Conservation (phyloP, 2,888 invertebrate species). For the Agapetus fuscipes region DNA sequence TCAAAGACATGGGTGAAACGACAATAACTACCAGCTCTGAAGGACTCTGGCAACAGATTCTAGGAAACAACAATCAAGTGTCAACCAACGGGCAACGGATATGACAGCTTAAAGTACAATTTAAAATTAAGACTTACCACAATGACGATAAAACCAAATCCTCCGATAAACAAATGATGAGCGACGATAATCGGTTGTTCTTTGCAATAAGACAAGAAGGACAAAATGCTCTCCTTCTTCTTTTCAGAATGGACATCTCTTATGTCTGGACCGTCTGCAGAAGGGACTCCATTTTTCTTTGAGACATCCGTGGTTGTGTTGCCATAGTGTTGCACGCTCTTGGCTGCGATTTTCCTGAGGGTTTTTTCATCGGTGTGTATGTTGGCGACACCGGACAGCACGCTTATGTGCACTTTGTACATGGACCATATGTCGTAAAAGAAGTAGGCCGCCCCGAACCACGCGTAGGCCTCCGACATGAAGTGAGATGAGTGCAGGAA, state of each 20-base stretch:
- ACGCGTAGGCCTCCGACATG: conserved; percentile 66
- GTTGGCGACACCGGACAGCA: conserved; percentile 3
- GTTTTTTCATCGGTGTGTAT: conserved; percentile 9
- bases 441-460: conserved; percentile 72
- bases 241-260: neutral
- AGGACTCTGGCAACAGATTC: no score
- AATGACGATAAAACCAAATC: conserved; percentile 63
- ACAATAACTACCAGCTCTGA: no score
- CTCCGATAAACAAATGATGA: conserved; percentile 66
- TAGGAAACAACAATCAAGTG: no score
- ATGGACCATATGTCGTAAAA: conserved; percentile 74
- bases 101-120: no score
- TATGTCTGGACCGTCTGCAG: neutral
- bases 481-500: conserved; percentile 60
- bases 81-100: no score
- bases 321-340: neutral
- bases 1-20: no score
- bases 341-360: conserved; percentile 7
- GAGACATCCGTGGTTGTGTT: neutral
- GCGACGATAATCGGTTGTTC: conserved; percentile 62
- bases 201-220: conserved; percentile 45
- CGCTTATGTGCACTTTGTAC: conserved; percentile 53
- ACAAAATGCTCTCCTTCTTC: conserved; percentile 3
- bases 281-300: conserved; percentile 4
- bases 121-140: no score